phyloP scores from a whole-genome alignment of 1,140 invertebrate genomes.

The Acromyrmex echinatior region DNA sequence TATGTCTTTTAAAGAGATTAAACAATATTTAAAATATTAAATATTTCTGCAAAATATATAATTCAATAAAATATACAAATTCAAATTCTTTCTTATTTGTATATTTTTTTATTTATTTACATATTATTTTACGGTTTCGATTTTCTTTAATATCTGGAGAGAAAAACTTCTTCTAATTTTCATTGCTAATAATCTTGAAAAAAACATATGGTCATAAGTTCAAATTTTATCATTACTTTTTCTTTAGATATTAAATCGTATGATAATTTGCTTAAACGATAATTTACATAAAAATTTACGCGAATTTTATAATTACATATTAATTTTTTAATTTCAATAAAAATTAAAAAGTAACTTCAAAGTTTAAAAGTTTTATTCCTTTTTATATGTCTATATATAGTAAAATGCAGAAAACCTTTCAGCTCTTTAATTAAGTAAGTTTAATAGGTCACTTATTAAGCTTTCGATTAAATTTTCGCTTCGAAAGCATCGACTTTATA shows the following conservation, averaged over 20 bases:
- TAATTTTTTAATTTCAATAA: neutral
- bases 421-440: conserved; percentile 58
- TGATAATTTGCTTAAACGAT: neutral
- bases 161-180: neutral
- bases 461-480: conserved; percentile 57
- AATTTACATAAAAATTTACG: neutral
- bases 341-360: neutral
- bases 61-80: neutral
- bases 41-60: neutral
- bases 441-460: conserved; percentile 59
- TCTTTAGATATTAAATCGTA: neutral
- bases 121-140: neutral
- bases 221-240: neutral
- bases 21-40: neutral
- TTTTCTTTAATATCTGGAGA: neutral
- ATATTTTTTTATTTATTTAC: neutral
- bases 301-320: conserved; percentile 5
- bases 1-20: neutral
- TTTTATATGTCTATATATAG: neutral
- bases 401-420: conserved; percentile 37
- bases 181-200: neutral
- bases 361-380: conserved; percentile 6
- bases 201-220: neutral
- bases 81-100: neutral
- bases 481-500: conserved; percentile 47